A percentile compares a stretch with the other conserved stretches of the same genome.
These are phyloP conservation scores for Euspilapteryx auroguttella DNA, from an alignment of 2,888 invertebrate genomes.

Conservation along the genomic window DNA sequence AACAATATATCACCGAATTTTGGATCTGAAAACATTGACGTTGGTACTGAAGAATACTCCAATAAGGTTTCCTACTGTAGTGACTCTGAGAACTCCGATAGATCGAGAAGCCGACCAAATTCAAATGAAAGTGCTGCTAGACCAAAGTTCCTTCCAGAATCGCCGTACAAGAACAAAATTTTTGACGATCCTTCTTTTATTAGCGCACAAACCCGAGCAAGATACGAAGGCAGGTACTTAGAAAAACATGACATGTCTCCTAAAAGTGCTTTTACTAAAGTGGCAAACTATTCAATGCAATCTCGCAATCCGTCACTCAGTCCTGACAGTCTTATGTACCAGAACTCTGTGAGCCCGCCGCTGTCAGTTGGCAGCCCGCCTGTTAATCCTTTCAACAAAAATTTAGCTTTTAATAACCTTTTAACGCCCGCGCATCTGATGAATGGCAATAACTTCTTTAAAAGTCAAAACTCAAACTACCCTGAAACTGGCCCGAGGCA, in stretches of 20 bases:
- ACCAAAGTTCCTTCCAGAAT: slow-evolving; percentile 49
- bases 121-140: slow-evolving; percentile 58
- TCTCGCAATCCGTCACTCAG: slow-evolving; percentile 75
- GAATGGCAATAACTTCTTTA: slow-evolving; percentile 57
- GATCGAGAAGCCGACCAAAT: slow-evolving; percentile 51
- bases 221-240: slow-evolving; percentile 42
- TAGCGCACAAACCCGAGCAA: slow-evolving; percentile 52
- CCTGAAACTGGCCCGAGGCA: slow-evolving; percentile 29
- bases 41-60: slow-evolving; percentile 54
- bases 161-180: slow-evolving; percentile 54
- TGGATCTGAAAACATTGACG: slow-evolving; percentile 54
- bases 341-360: slow-evolving; percentile 78
- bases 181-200: slow-evolving; percentile 63
- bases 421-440: slow-evolving; percentile 46
- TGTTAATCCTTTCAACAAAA: slow-evolving; percentile 30
- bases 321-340: slow-evolving; percentile 76
- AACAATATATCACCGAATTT: slow-evolving; percentile 51
- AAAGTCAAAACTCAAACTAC: slow-evolving; percentile 54
- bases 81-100: slow-evolving; percentile 52
- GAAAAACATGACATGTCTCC: slow-evolving; percentile 58
- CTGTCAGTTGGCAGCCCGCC: slow-evolving; percentile 62
- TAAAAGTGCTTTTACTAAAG: slow-evolving; percentile 86
- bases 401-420: slow-evolving; percentile 34
- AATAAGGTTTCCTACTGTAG: slow-evolving; percentile 48
- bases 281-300: slow-evolving; percentile 52